Conservation (phyloP, 2,797 vertebrate species). For the Anguilla anguilla region DNA sequence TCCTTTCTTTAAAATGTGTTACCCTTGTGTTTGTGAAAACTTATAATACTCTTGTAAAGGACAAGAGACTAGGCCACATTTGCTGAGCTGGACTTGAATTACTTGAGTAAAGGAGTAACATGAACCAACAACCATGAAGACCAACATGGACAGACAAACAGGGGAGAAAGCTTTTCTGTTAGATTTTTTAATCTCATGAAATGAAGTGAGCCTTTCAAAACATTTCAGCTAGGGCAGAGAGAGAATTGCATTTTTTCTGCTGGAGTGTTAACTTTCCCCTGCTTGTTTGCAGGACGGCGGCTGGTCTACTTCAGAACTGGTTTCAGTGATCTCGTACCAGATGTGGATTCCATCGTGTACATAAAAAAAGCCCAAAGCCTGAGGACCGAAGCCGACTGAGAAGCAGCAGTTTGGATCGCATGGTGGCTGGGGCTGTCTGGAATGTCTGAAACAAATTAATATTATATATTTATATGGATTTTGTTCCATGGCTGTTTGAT, state of each 20-base stretch:
- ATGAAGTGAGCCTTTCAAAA: conserved; percentile 4
- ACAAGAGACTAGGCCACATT: not conserved
- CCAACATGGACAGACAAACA: not conserved
- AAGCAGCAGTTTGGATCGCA: conserved; percentile 12
- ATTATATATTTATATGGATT: conserved; percentile 78
- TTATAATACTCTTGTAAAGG: not conserved
- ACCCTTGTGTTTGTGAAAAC: not conserved
- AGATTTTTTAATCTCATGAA: not conserved
- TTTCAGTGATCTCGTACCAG: conserved; percentile 77
- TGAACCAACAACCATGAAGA: too few species aligned
- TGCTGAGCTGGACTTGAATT: not conserved
- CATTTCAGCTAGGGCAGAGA: not conserved
- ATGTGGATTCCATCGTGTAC: conserved; percentile 76
- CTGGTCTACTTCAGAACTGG: conserved; percentile 81
- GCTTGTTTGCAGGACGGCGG: conserved; percentile 73
- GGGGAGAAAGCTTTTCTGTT: not conserved
- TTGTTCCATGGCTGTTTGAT: conserved; percentile 73
- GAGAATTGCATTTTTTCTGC: conserved; percentile 33
- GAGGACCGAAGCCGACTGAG: conserved; percentile 49
- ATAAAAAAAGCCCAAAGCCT: conserved; percentile 73
- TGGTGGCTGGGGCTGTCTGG: conserved; percentile 49
- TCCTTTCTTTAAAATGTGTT: not conserved
- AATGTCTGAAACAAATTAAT: conserved; percentile 67
- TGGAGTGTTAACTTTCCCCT: conserved; percentile 22
- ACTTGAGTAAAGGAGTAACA: not conserved